These are phyloP conservation scores for Homarus gammarus DNA, from an alignment of 2,888 invertebrate genomes.

Conservation along the genomic window DNA sequence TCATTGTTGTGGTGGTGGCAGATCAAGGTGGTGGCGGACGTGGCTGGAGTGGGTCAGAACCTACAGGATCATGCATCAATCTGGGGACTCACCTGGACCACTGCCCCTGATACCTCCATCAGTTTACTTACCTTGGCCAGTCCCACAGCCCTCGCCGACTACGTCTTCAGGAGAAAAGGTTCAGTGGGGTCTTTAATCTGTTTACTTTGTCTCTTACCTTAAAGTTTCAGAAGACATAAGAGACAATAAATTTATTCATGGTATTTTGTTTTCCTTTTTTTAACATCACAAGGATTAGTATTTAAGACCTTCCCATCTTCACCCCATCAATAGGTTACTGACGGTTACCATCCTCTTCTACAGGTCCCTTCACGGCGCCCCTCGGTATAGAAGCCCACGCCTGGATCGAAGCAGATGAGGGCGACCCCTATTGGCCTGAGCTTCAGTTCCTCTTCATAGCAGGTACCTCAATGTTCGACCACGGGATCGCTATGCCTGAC, in stretches of 20 bases:
- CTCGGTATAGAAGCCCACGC: slow-evolving; percentile 93
- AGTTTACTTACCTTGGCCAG: slow-evolving; percentile 25
- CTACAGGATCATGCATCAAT: slow-evolving; percentile 94
- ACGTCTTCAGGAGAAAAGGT: slow-evolving; percentile 50
- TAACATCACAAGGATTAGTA: not conserved
- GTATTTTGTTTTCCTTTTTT: not conserved
- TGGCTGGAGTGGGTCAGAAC: slow-evolving; percentile 88
- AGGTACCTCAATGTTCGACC: slow-evolving; percentile 89
- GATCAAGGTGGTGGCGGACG: slow-evolving; percentile 90
- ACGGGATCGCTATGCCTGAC: slow-evolving; percentile 82
- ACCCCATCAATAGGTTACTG: not conserved
- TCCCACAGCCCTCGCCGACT: slow-evolving; percentile 21
- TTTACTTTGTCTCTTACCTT: no score
- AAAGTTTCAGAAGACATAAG: not conserved
- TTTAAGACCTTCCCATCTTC: not conserved
- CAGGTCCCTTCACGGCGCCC: slow-evolving; percentile 91
- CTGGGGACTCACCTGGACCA: slow-evolving; percentile 86
- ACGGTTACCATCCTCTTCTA: not conserved
- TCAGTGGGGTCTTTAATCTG: no score
- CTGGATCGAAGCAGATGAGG: slow-evolving; percentile 93
- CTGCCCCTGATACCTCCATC: slow-evolving; percentile 36
- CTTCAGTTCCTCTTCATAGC: slow-evolving; percentile 94
- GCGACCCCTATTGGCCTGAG: slow-evolving; percentile 92
- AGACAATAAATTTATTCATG: not conserved
- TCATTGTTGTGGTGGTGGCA: slow-evolving; percentile 76